Conservation (phyloP, 2,113 vertebrate genomes). For the Climacteris rufus region DNA sequence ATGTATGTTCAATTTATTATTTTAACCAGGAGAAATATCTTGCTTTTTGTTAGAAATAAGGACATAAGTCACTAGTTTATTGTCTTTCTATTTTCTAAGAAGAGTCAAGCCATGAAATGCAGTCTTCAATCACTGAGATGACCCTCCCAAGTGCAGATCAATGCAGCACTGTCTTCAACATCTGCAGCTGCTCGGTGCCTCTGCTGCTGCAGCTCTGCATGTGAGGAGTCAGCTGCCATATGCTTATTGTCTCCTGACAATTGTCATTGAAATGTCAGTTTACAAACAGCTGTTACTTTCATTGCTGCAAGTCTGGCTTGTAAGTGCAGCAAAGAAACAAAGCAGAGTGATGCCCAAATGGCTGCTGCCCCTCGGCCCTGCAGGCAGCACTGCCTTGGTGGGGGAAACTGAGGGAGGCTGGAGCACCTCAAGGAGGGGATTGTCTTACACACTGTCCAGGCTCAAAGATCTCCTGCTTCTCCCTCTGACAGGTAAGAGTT, state of each 20-base stretch:
- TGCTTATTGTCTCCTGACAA: background rate
- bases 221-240: background rate
- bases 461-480: background rate
- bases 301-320: background rate
- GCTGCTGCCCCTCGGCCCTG: background rate
- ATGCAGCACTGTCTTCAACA: background rate
- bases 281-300: background rate
- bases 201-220: background rate
- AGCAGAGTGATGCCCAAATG: fast-evolving
- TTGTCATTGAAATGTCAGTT: conserved; percentile 32
- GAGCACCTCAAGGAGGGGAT: background rate
- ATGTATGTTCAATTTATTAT: background rate
- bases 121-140: background rate
- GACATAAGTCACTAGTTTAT: background rate
- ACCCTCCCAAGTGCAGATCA: background rate
- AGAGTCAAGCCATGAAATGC: background rate
- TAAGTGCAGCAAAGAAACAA: background rate
- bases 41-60: background rate
- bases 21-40: background rate
- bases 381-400: fast-evolving
- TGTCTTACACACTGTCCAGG: background rate
- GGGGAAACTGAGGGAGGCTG: background rate
- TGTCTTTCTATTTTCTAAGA: background rate
- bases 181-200: background rate
- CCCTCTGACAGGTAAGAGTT: background rate